Conservation (phyloP, 2,888 invertebrate species). For the Hartigia nigra region DNA sequence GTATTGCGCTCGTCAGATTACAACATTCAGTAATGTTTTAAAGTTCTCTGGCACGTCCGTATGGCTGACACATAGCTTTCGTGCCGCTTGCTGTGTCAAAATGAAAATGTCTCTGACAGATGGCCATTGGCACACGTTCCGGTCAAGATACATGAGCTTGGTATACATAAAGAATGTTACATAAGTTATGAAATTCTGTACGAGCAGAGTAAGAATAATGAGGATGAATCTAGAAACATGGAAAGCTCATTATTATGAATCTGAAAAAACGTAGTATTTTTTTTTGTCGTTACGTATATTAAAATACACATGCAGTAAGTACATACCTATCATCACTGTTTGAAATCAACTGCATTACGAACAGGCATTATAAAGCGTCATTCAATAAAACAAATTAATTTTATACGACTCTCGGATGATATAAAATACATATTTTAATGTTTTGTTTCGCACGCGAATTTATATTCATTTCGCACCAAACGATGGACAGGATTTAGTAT, state of each 20-base stretch:
- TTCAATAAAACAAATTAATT: not conserved
- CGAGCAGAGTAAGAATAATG: not conserved
- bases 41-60: conserved; percentile 25
- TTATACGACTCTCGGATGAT: not conserved
- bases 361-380: not conserved
- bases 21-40: conserved; percentile 58
- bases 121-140: not conserved
- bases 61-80: not conserved
- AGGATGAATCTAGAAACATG: not conserved
- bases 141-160: not conserved
- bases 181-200: not conserved
- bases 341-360: not conserved
- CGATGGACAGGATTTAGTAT: not conserved
- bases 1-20: conserved; percentile 58
- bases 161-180: not conserved
- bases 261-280: not conserved
- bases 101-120: not conserved
- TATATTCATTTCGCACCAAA: not conserved
- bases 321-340: not conserved
- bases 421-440: not conserved
- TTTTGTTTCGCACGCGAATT: not conserved
- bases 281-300: not conserved
- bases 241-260: not conserved
- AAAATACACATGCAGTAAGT: not conserved
- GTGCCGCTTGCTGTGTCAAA: not conserved